A percentile compares a stretch with the other conserved stretches of the same genome.
phyloP scores from a whole-genome alignment of 2,113 vertebrate species.

The Telmatochromis sp. region DNA sequence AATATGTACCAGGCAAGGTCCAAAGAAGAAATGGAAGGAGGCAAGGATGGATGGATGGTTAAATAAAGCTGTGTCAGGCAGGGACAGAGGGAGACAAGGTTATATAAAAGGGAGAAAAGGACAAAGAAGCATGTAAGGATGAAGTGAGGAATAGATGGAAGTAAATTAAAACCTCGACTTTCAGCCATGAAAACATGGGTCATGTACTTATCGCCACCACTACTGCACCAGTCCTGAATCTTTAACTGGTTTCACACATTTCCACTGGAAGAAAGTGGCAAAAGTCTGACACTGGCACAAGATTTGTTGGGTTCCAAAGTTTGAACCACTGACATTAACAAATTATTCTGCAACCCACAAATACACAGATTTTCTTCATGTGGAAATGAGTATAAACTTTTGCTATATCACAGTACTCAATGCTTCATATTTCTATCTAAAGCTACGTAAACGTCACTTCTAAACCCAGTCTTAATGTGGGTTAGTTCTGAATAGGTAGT shows the following conservation, averaged over 20 bases:
- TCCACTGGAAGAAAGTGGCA: not conserved
- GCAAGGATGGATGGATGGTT: not conserved
- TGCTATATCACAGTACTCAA: not conserved
- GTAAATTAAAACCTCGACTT: not conserved
- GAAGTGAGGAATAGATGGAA: not conserved
- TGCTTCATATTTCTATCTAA: not conserved
- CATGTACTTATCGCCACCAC: not conserved
- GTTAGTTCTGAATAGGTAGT: not conserved
- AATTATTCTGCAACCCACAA: not conserved
- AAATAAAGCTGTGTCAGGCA: slow-evolving; percentile 20
- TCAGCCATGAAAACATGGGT: not conserved
- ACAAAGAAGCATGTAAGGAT: not conserved
- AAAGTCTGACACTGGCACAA: not conserved
- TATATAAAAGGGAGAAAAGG: not conserved
- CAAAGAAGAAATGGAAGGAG: not conserved
- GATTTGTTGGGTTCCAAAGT: not conserved
- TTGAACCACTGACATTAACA: not conserved
- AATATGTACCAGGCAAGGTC: not conserved
- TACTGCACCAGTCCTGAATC: not conserved
- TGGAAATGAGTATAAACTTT: not conserved
- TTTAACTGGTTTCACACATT: not conserved
- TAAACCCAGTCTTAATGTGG: not conserved
- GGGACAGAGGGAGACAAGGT: not conserved
- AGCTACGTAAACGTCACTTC: rapidly evolving
- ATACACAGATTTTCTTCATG: not conserved